A percentile compares a stretch with the other conserved stretches of the same genome.
These are phyloP conservation scores for Dascyllus trimaculatus DNA, from an alignment of 2,113 vertebrate genomes.

Conservation along the genomic window DNA sequence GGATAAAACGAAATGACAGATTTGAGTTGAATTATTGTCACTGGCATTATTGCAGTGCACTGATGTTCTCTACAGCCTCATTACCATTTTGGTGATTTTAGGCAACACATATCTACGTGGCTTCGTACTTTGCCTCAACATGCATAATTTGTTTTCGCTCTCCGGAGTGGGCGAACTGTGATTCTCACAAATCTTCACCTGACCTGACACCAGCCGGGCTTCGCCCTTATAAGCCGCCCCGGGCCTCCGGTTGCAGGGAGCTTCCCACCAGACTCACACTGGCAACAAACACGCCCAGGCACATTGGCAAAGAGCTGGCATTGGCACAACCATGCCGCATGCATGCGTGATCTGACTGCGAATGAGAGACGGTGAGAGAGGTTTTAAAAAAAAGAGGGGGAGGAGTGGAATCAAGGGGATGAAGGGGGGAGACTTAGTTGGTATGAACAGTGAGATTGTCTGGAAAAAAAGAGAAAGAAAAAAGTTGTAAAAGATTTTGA, in stretches of 20 bases:
- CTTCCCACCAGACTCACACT: slow-evolving; percentile 67
- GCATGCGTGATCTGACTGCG: slow-evolving; percentile 82
- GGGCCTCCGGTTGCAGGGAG: slow-evolving; percentile 43
- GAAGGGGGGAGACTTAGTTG: slow-evolving; percentile 60
- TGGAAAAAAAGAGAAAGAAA: slow-evolving; percentile 47
- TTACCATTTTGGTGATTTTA: slow-evolving; percentile 38
- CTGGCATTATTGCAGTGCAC: neutral
- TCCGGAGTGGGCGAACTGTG: slow-evolving; percentile 51
- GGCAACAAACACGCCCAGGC: slow-evolving; percentile 74
- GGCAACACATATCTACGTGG: neutral
- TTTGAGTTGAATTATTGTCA: slow-evolving; percentile 4
- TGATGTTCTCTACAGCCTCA: neutral
- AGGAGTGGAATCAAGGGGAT: slow-evolving; percentile 70
- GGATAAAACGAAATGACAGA: neutral
- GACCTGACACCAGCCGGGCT: slow-evolving; percentile 61
- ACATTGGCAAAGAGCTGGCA: slow-evolving; percentile 84
- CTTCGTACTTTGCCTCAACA: slow-evolving; percentile 21
- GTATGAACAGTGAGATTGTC: slow-evolving; percentile 63
- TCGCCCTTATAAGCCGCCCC: slow-evolving; percentile 31
- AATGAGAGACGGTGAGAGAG: slow-evolving; percentile 79
- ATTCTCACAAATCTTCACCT: slow-evolving; percentile 67
- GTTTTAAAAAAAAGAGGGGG: slow-evolving; percentile 63
- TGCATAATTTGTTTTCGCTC: slow-evolving; percentile 41
- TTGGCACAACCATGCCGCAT: slow-evolving; percentile 85
- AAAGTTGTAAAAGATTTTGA: slow-evolving; percentile 69